Evolutionary conservation across 2,888 invertebrate species (phyloP).

Genomic region (Criorhina ranunculi): DNA sequence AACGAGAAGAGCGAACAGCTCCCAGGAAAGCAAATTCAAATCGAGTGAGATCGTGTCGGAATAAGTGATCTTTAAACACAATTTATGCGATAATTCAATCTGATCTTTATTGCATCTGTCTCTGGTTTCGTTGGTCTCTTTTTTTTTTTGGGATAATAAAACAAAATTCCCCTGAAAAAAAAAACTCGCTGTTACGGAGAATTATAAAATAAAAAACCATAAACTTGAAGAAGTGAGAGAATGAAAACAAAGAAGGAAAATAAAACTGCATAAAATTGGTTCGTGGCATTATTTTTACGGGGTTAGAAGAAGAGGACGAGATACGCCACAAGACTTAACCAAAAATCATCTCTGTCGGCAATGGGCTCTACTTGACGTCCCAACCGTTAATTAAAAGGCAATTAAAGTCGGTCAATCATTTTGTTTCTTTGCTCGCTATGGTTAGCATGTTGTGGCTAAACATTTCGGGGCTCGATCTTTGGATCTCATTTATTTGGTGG

Average conservation of each 20-base stretch:
- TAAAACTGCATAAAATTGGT: constrained; percentile 40
- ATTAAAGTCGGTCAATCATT: constrained; percentile 63
- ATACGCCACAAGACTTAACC: constrained; percentile 37
- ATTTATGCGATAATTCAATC: constrained; percentile 72
- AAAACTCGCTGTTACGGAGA: constrained; percentile 33
- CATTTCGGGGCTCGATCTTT: constrained; percentile 16
- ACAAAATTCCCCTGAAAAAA: constrained; percentile 39
- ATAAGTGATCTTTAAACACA: constrained; percentile 66
- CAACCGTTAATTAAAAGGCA: constrained; percentile 71
- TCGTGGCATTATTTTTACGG: constrained; percentile 29
- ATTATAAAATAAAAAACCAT: constrained; percentile 29
- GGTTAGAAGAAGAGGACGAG: constrained; percentile 21
- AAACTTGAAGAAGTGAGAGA: constrained; percentile 22
- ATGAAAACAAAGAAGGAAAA: constrained; percentile 28
- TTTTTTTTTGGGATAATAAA: constrained; percentile 44
- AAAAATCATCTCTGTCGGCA: constrained; percentile 52
- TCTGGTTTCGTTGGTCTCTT: constrained; percentile 31
- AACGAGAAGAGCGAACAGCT: constrained; percentile 33
- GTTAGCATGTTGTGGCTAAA: constrained; percentile 32
- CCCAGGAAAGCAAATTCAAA: constrained; percentile 46
- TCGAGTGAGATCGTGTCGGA: constrained; percentile 68
- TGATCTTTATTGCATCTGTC: constrained; percentile 57
- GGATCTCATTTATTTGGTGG: constrained; percentile 22
- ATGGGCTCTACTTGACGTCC: constrained; percentile 58
- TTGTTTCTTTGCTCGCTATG: constrained; percentile 18